Evolutionary conservation across 2,797 vertebrate genomes (phyloP), one percentile per base, ranked within the genome.

Genomic region (Pygocentrus nattereri): DNA sequence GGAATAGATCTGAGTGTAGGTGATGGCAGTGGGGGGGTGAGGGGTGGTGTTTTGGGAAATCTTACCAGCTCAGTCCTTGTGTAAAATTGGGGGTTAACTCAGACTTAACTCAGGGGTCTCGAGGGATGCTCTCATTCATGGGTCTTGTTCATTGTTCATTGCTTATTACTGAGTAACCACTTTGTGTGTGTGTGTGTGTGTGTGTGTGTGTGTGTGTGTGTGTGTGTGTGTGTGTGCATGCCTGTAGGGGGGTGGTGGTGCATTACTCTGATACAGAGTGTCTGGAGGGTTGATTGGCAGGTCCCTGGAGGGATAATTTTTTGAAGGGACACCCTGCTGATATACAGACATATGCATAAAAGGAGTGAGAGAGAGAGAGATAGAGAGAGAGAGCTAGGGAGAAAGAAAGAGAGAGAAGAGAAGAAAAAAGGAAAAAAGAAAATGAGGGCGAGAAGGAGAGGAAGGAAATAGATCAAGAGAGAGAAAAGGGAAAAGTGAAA

Each of bases 231-330:
- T 77, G 54, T 77, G 69, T 50, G 27, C 69, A 23, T 12, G 73
- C 11, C 27, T 74, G 27, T 13, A 44, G 41, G 50, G 76, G 49
- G 34, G 8, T 41, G 50, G 41, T 49, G 38, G 76, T 76, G 61
- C 23, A 23, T 76, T 76, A 30, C 76, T 58, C 49, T 62, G 74
- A 73, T 74, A 70, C 38, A 64, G 52, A 56, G 76, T 70, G 71
- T 58, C 69, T 77, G 31, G 73, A 41, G 76, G 83, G 72, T 79
- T 85, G 84, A 87, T 65, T 84, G 84, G 78, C 86, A 85, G 68
- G 69, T 81, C 82, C 84, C 86, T 70, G 19, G 67, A 59, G 86
- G 64, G 74, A 52, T 80, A 19, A 25, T 85, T 82, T 75, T 79
- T 73, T 64, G 61, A 85, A 58, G 77, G 62, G 69, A 79, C 58